Evolutionary conservation across 23 tunicate genomes (phyloP), one percentile per base, ranked within the genome.

Genomic region (Halocynthia aurantium): DNA sequence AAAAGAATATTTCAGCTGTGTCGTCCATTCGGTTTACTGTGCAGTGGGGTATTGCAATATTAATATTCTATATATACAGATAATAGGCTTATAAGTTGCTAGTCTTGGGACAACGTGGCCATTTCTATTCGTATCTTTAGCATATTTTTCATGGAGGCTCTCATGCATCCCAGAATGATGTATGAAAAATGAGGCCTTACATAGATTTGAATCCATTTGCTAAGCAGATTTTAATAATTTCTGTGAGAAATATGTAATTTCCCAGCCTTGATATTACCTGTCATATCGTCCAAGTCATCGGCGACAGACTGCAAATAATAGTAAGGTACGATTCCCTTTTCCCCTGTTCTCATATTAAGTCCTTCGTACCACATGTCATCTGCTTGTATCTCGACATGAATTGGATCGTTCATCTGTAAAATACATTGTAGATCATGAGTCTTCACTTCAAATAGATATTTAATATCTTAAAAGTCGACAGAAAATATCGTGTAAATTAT

Each of bases 321-420:
- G 18, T 84, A 73, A 7, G 95, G 95, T 55, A 88, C 83, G 9
- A 77, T 72, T 31, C 95, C 95, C 40, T 72, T 71, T 40, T 88
- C 70, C 20, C 95, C 95, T 17, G 84, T 88, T 63, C 95, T 73
- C 95, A 88, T 88, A 60, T 88, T 88, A 5, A 88, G 80, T 56
- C 95, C 95, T 88, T 88, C 95, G 77, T 50, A 88, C 95, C 95
- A 88, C 31, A 83, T 75, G 55, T 88, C 95, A 67, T 88, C 95
- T 5, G 86, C 81, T 79, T 88, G 95, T 50, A 76, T 60, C 8
- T 15, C 57, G 0, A 88, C 84, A 71, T 82, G 86, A 50, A 88
- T 82, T 12, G 95, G 87, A 57, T 88, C 95, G 72, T 83, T 80
- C 9, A 88, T 83, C 95, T 88, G 57, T n/a, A 15, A 73, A 75